Conservation (phyloP, 30 jellyfish, hydroid and myxozoan species). For the Pseudorhiza aurosa region DNA sequence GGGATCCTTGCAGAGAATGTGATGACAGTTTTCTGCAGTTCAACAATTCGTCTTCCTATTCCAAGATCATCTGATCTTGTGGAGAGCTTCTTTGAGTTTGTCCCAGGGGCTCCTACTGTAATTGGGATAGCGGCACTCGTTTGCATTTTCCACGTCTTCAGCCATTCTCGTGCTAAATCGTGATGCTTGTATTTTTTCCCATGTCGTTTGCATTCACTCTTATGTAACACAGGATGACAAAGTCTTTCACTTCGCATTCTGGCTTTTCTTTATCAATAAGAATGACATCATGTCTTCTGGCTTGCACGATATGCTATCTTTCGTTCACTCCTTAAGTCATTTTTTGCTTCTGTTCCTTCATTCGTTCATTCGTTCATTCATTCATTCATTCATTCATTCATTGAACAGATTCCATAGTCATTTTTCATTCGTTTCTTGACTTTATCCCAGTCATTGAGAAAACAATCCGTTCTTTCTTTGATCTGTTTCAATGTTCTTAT, state of each 20-base stretch:
- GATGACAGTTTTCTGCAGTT: constrained; percentile 9
- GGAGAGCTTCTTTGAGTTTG: constrained; percentile 7
- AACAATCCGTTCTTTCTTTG: too few species aligned
- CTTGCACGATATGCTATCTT: too few species aligned
- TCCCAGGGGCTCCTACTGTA: constrained; percentile 19
- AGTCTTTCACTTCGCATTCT: constrained; percentile 34
- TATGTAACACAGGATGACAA: not conserved
- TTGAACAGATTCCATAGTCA: too few species aligned
- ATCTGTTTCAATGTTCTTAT: too few species aligned
- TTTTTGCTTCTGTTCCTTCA: too few species aligned
- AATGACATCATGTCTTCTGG: constrained; percentile 60
- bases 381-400: too few species aligned
- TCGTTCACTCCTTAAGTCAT: too few species aligned
- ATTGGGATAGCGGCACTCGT: constrained; percentile 10
- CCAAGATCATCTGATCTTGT: constrained; percentile 22
- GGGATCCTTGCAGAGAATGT: constrained; percentile 29
- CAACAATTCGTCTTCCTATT: constrained; percentile 30
- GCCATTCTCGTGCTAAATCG: constrained; percentile 33
- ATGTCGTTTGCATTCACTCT: constrained; percentile 21
- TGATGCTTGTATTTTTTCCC: constrained; percentile 31
- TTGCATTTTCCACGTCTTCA: constrained; percentile 44
- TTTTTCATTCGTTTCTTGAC: not conserved
- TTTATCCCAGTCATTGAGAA: not conserved
- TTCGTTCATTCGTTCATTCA: too few species aligned
- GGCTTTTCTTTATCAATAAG: constrained; percentile 49